These are phyloP conservation scores for Branchinecta sandiegonensis DNA, from an alignment of 2,888 invertebrate species.

Conservation along the genomic window DNA sequence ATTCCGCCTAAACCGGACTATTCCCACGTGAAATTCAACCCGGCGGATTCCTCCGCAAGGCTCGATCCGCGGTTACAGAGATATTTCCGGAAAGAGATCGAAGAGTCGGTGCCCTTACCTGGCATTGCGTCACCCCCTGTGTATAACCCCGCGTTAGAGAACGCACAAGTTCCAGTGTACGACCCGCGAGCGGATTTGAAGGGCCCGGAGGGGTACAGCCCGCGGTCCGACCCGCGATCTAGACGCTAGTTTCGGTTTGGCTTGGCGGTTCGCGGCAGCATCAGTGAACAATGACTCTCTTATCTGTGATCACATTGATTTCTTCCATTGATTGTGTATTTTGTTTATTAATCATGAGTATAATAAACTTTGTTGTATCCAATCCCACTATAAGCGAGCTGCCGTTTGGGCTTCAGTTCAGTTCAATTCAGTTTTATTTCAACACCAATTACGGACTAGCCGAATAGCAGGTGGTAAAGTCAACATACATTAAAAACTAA, in stretches of 20 bases:
- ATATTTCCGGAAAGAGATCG: neutral
- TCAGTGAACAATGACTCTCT: neutral
- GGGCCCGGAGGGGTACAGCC: neutral
- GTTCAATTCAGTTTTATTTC: no score
- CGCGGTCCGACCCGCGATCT: neutral
- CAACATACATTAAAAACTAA: no score
- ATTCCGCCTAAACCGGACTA: conserved; percentile 51
- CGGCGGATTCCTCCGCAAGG: conserved; percentile 42
- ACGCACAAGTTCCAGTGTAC: neutral
- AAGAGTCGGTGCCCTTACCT: neutral
- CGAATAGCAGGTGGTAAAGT: no score
- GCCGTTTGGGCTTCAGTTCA: no score
- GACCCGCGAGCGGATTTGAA: conserved; percentile 13
- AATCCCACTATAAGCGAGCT: no score
- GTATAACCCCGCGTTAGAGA: conserved; percentile 4
- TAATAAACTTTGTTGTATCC: no score
- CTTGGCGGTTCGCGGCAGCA: no score
- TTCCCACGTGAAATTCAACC: conserved; percentile 52
- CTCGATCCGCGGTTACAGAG: conserved; percentile 22
- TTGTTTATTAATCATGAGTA: no score
- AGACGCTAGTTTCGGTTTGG: neutral
- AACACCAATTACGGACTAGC: no score
- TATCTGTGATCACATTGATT: conserved; percentile 3
- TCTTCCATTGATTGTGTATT: neutral
- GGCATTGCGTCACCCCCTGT: neutral